Base-by-base conservation (phyloP, 23 tunicate genomes). In the Ascidia mentula region DNA sequence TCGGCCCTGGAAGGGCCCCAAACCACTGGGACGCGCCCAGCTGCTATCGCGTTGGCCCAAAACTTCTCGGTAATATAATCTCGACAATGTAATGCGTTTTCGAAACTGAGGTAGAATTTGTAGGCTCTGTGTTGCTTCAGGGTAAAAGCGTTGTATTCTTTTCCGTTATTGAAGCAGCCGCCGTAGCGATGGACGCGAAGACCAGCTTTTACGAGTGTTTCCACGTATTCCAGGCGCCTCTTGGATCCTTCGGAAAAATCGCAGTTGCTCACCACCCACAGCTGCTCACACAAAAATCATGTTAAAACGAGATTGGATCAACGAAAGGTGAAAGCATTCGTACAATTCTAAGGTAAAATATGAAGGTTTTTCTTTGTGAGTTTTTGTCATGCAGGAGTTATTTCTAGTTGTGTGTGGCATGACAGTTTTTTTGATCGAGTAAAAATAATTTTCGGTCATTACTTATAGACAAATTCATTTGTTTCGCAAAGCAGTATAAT, bases 211-310 rank as follows among this genome's bases (percentile, higher is more conserved):
- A 88, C 82, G 2, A 88, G 79, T 59, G 46, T 46, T 40, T 82
- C 71, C 30, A 79, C 87, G 73, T 83, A 88, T 35, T 75, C 42
- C 77, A 88, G 40, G 8, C 92, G 87, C 46, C 76, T 72, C 59
- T 35, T 31, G 5, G 87, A 80, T 18, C 92, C 92, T 38, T 37
- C 28, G 12, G 79, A 73, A 15, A 42, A 36, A 40, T 82, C 83
- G 72, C 92, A 88, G 82, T 88, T 88, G 42, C 88, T 82, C 33
- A 88, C 92, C 3, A 86, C 69, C 90, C 90, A 86, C 18, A 79
- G 40, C 78, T 74, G 59, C 28, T 28, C 12, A 42, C 12, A 42
- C 53, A 42, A 9, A 42, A 42, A 15, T 42, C 53, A 42, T 42
- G 12, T 42, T 15, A 42, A 12, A 42, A 42, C 15, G 12, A 42